A percentile compares a stretch with the other conserved stretches of the same genome.
Conservation (phyloP, 2,113 vertebrate genomes). For the Meleagris gallopavo region DNA sequence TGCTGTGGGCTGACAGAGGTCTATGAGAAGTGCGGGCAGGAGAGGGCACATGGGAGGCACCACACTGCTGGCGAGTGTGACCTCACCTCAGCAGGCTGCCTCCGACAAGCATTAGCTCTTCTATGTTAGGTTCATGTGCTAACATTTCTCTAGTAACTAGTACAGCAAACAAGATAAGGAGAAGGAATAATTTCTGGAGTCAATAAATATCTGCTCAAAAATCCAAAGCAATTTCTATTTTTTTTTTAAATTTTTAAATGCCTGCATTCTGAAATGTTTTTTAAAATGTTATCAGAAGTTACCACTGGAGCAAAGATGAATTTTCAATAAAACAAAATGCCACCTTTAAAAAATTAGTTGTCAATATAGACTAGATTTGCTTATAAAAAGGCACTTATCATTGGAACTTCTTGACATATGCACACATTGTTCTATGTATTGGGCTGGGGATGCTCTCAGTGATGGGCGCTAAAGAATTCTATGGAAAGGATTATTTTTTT, state of each 20-base stretch:
- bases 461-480: background rate
- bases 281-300: background rate
- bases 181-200: background rate
- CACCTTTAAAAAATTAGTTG: background rate
- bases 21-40: rapidly evolving
- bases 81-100: background rate
- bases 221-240: background rate
- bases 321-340: background rate
- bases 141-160: background rate
- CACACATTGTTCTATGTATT: background rate
- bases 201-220: background rate
- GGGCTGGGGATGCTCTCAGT: background rate
- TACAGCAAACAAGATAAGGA: background rate
- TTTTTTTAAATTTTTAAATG: background rate
- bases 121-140: background rate
- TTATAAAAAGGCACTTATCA: background rate
- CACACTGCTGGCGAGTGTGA: rapidly evolving
- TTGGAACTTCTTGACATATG: background rate
- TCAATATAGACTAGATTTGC: background rate
- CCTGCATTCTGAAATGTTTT: background rate
- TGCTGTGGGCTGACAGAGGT: background rate
- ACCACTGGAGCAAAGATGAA: background rate
- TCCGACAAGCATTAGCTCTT: background rate
- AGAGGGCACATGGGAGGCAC: background rate
- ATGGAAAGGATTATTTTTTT: background rate